Percentiles rank a stretch among this genome's conserved stretches.
phyloP scores from a whole-genome alignment of 2,797 vertebrate species.

The Sorex maritimensis region DNA sequence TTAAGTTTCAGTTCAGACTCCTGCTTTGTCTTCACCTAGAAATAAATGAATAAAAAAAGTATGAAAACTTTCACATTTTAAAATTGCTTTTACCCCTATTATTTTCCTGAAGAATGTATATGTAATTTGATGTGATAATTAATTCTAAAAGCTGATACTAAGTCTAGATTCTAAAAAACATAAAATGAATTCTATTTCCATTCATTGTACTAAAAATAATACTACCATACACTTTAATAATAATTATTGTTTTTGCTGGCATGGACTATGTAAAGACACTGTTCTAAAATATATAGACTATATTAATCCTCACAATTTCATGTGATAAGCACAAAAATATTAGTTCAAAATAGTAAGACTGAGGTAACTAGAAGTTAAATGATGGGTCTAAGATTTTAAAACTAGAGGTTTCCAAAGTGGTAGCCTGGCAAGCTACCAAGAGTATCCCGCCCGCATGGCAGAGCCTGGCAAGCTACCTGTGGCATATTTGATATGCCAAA shows the following conservation, averaged over 20 bases:
- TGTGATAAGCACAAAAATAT: not conserved
- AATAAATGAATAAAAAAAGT: slow-evolving; percentile 75
- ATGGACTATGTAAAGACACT: not conserved
- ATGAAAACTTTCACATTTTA: slow-evolving; percentile 52
- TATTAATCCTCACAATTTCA: slow-evolving; percentile 27
- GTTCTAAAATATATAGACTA: slow-evolving; percentile 40
- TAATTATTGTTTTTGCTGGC: slow-evolving; percentile 19
- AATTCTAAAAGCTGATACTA: slow-evolving; percentile 56
- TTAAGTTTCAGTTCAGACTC: slow-evolving; percentile 96
- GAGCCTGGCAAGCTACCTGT: too few species aligned
- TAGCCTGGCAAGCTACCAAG: not conserved
- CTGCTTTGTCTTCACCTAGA: slow-evolving; percentile 95
- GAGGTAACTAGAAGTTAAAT: slow-evolving; percentile 28
- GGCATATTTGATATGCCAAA: too few species aligned
- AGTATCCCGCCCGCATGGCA: too few species aligned
- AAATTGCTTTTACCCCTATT: slow-evolving; percentile 45
- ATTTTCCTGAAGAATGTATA: slow-evolving; percentile 37
- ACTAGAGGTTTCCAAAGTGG: not conserved
- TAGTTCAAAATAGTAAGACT: not conserved
- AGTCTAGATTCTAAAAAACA: slow-evolving; percentile 48
- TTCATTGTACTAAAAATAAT: slow-evolving; percentile 63
- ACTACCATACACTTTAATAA: slow-evolving; percentile 56
- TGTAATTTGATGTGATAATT: slow-evolving; percentile 15
- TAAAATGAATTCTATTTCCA: slow-evolving; percentile 70
- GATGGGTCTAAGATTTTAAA: slow-evolving; percentile 36